Percentiles rank a stretch among this genome's conserved stretches.
Conservation (phyloP, 2,113 vertebrate species). For the Hirundichthys speculiger region DNA sequence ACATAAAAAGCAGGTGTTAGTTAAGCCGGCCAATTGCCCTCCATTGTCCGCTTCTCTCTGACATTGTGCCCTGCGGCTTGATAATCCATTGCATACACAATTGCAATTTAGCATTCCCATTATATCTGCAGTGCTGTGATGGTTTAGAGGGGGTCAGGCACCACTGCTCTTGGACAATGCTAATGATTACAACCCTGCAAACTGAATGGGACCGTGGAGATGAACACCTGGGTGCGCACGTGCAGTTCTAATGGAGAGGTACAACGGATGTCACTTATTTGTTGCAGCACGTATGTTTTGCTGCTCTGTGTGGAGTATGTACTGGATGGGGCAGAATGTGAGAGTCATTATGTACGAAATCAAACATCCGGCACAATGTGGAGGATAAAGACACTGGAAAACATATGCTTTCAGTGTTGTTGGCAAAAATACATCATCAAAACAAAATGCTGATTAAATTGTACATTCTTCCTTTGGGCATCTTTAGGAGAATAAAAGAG, state of each 20-base stretch:
- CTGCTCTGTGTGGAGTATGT: no score
- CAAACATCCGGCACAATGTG: no score
- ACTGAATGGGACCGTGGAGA: constrained; percentile 29
- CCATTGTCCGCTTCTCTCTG: constrained; percentile 45
- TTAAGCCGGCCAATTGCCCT: constrained; percentile 49
- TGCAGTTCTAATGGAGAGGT: constrained; percentile 12
- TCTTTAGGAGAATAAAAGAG: no score
- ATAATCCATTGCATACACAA: constrained; percentile 67
- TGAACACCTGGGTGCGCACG: constrained; percentile 42
- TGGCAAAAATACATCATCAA: no score
- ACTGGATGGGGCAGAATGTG: no score
- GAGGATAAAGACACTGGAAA: no score
- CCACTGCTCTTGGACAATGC: constrained; percentile 67
- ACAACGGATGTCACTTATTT: constrained; percentile 6
- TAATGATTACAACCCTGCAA: constrained; percentile 51
- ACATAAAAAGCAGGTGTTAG: constrained; percentile 57
- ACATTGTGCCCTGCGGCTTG: constrained; percentile 46
- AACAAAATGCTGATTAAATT: no score
- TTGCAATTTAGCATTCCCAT: constrained; percentile 70
- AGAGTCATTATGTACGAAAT: no score
- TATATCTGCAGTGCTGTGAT: constrained; percentile 54
- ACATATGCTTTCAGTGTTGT: no score
- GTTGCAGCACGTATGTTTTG: background rate
- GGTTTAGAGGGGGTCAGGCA: constrained; percentile 65
- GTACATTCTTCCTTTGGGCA: no score